These are phyloP conservation scores for Sebastes matsubarae DNA, from an alignment of 2,797 vertebrate species.

Conservation along the genomic window DNA sequence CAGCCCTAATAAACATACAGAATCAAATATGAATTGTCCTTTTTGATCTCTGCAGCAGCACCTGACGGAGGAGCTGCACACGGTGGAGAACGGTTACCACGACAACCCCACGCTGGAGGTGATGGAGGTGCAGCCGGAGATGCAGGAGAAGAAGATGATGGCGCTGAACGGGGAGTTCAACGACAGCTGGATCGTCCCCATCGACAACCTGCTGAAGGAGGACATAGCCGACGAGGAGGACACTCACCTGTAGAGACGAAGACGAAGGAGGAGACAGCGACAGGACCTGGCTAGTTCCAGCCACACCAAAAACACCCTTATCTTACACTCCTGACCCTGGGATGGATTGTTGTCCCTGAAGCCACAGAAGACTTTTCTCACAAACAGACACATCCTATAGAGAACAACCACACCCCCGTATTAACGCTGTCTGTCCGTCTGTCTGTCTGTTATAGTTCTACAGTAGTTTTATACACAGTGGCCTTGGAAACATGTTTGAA, in stretches of 20 bases:
- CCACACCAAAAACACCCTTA: not conserved
- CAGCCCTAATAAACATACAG: not conserved
- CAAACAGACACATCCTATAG: not conserved
- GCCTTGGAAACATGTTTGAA: not conserved
- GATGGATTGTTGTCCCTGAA: not conserved
- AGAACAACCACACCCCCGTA: not conserved
- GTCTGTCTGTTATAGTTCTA: not conserved
- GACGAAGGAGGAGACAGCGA: not conserved
- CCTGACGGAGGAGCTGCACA: constrained; percentile 95
- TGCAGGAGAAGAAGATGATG: constrained; percentile 92
- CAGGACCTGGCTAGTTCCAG: not conserved
- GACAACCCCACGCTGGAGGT: constrained; percentile 98
- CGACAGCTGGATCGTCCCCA: constrained; percentile 96
- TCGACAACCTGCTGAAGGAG: constrained; percentile 92
- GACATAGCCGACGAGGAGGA: constrained; percentile 93
- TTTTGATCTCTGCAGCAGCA: constrained; percentile 81
- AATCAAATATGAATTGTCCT: not conserved
- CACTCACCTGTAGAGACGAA: constrained; percentile 89
- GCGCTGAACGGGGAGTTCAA: constrained; percentile 90
- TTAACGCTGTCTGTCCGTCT: not conserved
- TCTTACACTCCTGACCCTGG: not conserved
- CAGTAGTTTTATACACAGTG: not conserved
- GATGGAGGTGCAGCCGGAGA: constrained; percentile 95
- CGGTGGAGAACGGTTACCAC: constrained; percentile 96
- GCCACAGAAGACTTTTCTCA: not conserved